These are phyloP conservation scores for Paralichthys olivaceus DNA, from an alignment of 2,113 vertebrate species.

Conservation along the genomic window DNA sequence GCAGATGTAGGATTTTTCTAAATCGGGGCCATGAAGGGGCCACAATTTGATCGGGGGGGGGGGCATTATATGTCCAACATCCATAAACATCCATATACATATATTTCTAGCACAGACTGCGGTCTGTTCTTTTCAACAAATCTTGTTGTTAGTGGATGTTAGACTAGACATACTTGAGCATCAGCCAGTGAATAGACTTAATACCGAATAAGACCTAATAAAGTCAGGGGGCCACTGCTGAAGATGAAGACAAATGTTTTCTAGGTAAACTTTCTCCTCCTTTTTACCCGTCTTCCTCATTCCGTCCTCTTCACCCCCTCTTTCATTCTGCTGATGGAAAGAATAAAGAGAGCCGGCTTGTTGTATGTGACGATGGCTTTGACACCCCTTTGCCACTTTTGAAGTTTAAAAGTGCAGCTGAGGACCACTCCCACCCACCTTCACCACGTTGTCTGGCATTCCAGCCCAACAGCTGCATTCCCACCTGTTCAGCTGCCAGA, in stretches of 20 bases:
- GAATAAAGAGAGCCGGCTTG: constrained; percentile 27
- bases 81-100: too few species aligned
- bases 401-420: constrained; percentile 69
- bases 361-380: constrained; percentile 43
- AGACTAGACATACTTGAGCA: background rate
- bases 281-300: constrained; percentile 27
- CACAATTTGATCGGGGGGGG: too few species aligned
- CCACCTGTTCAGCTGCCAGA: constrained; percentile 60
- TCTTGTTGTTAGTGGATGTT: background rate
- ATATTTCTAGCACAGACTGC: too few species aligned
- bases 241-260: constrained; percentile 16
- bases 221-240: background rate
- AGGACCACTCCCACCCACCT: constrained; percentile 20
- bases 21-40: too few species aligned
- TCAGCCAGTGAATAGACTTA: background rate
- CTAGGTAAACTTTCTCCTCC: constrained; percentile 1
- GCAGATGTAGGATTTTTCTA: too few species aligned
- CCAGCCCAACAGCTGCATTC: constrained; percentile 59
- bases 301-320: background rate
- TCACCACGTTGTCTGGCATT: constrained; percentile 24
- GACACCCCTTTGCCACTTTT: constrained; percentile 72
- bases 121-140: background rate
- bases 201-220: background rate
- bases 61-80: too few species aligned
- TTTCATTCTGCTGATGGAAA: constrained; percentile 43